Conservation (phyloP, 2,797 vertebrate genomes). For the Protonibea diacanthus region DNA sequence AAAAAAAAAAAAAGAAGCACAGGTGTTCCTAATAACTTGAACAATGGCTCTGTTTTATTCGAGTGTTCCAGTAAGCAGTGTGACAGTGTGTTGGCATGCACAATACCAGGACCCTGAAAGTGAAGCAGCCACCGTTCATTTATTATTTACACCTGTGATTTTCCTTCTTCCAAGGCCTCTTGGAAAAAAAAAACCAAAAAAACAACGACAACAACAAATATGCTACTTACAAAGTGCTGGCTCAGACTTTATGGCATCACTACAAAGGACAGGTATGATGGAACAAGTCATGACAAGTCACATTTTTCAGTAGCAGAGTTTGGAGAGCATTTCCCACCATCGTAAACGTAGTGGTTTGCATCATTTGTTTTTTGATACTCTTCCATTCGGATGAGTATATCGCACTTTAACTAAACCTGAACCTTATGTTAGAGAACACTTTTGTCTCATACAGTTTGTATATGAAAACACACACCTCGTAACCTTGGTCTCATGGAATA, state of each 20-base stretch:
- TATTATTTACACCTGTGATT: neutral
- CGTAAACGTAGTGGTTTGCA: neutral
- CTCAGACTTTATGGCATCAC: slow-evolving; percentile 2
- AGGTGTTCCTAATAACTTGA: neutral
- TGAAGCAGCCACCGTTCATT: neutral
- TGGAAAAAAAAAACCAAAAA: neutral
- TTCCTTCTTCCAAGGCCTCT: neutral
- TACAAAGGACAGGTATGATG: neutral
- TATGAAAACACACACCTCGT: neutral
- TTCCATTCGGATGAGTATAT: neutral
- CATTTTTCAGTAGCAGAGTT: neutral
- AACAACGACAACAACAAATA: neutral
- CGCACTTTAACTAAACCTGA: neutral
- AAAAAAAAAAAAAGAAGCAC: neutral
- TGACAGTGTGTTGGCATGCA: neutral
- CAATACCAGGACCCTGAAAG: neutral
- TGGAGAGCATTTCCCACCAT: neutral
- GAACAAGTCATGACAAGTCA: slow-evolving; percentile 16
- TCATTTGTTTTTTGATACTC: neutral
- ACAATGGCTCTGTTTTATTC: neutral
- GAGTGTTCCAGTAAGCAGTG: neutral
- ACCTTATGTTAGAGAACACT: too few relatives aligned
- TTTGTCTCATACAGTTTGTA: neutral
- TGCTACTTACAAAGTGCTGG: neutral
- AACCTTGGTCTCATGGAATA: too few relatives aligned